Base-by-base conservation (phyloP, 37 sponge, comb jelly and placozoan genomes). In the Beroe forskalii region DNA sequence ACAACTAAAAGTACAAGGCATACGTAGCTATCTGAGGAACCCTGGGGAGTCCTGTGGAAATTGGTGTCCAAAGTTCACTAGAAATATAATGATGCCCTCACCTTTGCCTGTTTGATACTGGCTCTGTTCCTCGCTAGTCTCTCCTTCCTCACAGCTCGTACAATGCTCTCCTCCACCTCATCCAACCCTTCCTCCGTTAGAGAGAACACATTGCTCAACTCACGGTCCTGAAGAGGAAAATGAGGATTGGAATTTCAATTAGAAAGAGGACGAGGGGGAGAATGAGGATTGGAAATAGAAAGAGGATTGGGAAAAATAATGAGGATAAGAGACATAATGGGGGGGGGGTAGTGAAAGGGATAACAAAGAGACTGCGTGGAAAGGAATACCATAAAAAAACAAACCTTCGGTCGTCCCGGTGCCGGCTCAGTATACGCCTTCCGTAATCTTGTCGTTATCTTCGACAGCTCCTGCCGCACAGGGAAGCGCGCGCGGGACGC, bases 181-280 rank as follows among this genome's bases (percentile, higher is more conserved):
- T 80, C 86, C 55, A 80, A 25, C 30, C 86, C 86, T 30, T 80
- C 86, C 8, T 80, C 86, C 25, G 86, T 80, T 20, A 80, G n/a
- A 24, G 86, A 23, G 55, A 80, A 80, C 55, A 80, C 86, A 25
- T 80, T 80, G 20, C 38, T 80, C 12, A 80, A 37, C 38, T 69
- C 72, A 17, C 30, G 37, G 19, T 8, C 55, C 86, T 80, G 9
- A 3, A n/a, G n/a, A n/a, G n/a, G n/a, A n/a, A n/a, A n/a, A n/a
- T 55, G 60, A 55, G 17, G 60, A 17, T 19, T 55, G 60, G 60
- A 17, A 55, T 17, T 9, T 55, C 17, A 55, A 55, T 55, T 55
- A 55, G 60, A 17, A 17, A 55, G 14, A 17, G 9, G 9, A 55
- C 9, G 9, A 20, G 17, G 60, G 60, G 60, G 17, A n/a, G n/a